These are phyloP conservation scores for Sarcophilus harrisii DNA, from an alignment of 2,797 vertebrate species.

Conservation along the genomic window DNA sequence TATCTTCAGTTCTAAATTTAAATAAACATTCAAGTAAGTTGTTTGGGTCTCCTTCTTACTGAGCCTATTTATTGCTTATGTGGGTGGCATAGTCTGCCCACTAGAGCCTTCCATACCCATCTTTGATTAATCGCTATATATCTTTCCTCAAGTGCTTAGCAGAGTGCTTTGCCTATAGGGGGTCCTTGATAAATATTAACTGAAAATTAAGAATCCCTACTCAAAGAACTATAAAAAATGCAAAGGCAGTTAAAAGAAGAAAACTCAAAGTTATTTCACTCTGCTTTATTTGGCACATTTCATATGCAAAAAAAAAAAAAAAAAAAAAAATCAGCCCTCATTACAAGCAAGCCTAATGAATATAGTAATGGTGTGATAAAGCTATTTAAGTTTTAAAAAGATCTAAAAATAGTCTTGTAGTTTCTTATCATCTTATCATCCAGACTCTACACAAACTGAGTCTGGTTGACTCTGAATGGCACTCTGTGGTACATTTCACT, in stretches of 20 bases:
- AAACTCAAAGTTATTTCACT: slow-evolving; percentile 65
- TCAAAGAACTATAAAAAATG: slow-evolving; percentile 47
- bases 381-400: slow-evolving; percentile 75
- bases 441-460: slow-evolving; percentile 79
- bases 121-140: slow-evolving; percentile 25
- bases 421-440: slow-evolving; percentile 78
- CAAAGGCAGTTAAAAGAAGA: slow-evolving; percentile 68
- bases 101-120: background rate
- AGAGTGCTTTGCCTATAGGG: slow-evolving; percentile 16
- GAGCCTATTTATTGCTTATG: background rate
- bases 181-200: slow-evolving; percentile 48
- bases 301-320: slow-evolving; percentile 26
- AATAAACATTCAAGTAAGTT: background rate
- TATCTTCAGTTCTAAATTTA: background rate
- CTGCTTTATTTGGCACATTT: slow-evolving; percentile 63
- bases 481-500: slow-evolving; percentile 69
- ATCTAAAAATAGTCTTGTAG: slow-evolving; percentile 66
- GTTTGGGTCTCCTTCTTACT: background rate
- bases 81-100: background rate
- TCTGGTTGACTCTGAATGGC: slow-evolving; percentile 76
- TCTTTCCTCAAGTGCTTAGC: slow-evolving; percentile 34
- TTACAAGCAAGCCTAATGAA: slow-evolving; percentile 71
- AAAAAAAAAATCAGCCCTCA: slow-evolving; percentile 17
- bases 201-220: slow-evolving; percentile 64
- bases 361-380: slow-evolving; percentile 69